Conservation (phyloP, 1,140 invertebrate genomes). For the Scaptomyza pallida region DNA sequence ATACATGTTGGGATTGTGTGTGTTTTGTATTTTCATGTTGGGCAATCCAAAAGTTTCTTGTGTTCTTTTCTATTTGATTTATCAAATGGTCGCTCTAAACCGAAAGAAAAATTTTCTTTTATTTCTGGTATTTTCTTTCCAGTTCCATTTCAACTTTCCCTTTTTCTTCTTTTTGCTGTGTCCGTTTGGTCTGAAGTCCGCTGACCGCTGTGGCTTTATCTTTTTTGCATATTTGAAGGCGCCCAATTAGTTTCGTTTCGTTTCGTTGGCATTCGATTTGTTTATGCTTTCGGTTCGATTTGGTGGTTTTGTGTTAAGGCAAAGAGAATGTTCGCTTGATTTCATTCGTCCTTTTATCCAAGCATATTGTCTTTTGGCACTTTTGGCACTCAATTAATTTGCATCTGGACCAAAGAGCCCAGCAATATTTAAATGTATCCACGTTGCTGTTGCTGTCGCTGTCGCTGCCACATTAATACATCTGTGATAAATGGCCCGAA, state of each 20-base stretch:
- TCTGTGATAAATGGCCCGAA: slow-evolving; percentile 60
- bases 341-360: slow-evolving; percentile 45
- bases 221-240: slow-evolving; percentile 67
- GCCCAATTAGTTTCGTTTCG: slow-evolving; percentile 79
- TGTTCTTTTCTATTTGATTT: slow-evolving; percentile 53
- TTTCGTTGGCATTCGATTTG: slow-evolving; percentile 69
- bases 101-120: slow-evolving; percentile 36
- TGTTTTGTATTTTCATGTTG: slow-evolving; percentile 13
- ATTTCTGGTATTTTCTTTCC: slow-evolving; percentile 43
- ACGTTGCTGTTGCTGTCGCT: slow-evolving; percentile 36
- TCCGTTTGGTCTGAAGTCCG: slow-evolving; percentile 28
- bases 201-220: slow-evolving; percentile 71
- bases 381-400: slow-evolving; percentile 77
- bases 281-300: slow-evolving; percentile 36
- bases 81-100: slow-evolving; percentile 62
- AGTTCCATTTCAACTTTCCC: too few species aligned
- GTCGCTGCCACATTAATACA: slow-evolving; percentile 49
- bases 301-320: slow-evolving; percentile 35
- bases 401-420: slow-evolving; percentile 30
- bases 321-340: slow-evolving; percentile 64
- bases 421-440: slow-evolving; percentile 57
- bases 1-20: background rate
- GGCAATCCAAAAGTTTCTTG: slow-evolving; percentile 13
- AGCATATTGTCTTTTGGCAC: slow-evolving; percentile 23
- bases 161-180: slow-evolving; percentile 10